Conservation (phyloP, 2,113 vertebrate genomes). For the Falcunculus frontatus region DNA sequence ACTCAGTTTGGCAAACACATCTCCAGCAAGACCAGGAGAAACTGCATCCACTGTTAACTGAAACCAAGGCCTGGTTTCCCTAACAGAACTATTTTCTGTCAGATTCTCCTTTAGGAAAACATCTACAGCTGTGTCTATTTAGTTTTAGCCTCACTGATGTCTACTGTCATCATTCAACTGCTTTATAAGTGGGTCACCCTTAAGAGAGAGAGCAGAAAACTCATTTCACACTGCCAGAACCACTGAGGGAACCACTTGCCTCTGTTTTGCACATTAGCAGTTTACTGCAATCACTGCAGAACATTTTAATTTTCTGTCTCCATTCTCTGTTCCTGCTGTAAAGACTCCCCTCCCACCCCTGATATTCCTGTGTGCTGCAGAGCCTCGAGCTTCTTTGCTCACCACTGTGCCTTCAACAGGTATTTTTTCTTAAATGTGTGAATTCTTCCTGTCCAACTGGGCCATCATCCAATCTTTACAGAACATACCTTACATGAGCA, state of each 20-base stretch:
- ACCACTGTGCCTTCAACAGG: slow-evolving; percentile 14
- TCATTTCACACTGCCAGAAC: neutral
- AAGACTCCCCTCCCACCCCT: neutral
- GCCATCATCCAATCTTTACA: slow-evolving; percentile 2
- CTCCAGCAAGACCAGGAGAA: neutral
- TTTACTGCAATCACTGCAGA: neutral
- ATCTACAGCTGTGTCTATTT: neutral
- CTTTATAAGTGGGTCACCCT: neutral
- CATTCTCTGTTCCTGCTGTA: neutral
- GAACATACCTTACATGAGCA: neutral
- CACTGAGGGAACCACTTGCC: neutral
- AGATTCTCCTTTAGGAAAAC: neutral
- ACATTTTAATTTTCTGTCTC: neutral
- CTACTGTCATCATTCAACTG: neutral
- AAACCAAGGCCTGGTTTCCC: neutral
- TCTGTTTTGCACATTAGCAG: neutral
- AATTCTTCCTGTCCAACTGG: neutral
- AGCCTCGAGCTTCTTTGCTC: neutral
- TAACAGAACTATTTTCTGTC: neutral
- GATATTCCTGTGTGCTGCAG: no score
- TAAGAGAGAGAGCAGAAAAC: neutral
- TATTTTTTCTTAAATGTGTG: neutral
- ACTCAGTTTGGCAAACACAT: neutral
- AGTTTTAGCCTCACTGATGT: neutral
- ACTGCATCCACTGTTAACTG: neutral